Conservation (phyloP, 64 coral and sea anemone genomes). For the Anthopleura sola region DNA sequence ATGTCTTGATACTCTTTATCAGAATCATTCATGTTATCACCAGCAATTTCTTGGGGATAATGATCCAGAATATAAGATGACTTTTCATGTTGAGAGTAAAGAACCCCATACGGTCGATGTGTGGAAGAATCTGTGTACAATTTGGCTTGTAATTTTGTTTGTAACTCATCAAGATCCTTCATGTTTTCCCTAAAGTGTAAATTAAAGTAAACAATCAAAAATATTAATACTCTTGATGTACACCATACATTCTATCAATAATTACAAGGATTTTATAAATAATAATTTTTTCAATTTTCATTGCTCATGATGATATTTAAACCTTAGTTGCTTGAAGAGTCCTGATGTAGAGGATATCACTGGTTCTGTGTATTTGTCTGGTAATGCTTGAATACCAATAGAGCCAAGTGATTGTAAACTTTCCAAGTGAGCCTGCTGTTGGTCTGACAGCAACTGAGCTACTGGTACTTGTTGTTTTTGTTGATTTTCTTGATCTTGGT, state of each 20-base stretch:
- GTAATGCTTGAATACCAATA: neutral
- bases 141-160: constrained; percentile 66
- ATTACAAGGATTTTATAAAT: no score
- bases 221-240: neutral
- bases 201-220: no score
- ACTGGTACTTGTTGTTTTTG: neutral
- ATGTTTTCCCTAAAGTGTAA: constrained; percentile 65
- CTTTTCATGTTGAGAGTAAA: neutral
- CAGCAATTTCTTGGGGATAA: neutral
- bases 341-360: neutral
- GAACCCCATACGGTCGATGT: neutral
- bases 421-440: neutral
- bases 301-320: neutral
- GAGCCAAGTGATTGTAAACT: neutral
- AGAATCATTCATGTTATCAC: neutral
- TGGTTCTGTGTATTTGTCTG: neutral
- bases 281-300: no score
- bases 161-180: constrained; percentile 76
- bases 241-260: no score
- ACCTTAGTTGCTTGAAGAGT: constrained; percentile 18
- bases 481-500: no score
- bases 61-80: neutral
- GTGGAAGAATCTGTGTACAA: constrained; percentile 8
- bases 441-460: neutral
- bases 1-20: neutral